A percentile compares a stretch with the other conserved stretches of the same genome.
phyloP scores from a whole-genome alignment of 2,113 vertebrate genomes.

The Chaetura pelagica region DNA sequence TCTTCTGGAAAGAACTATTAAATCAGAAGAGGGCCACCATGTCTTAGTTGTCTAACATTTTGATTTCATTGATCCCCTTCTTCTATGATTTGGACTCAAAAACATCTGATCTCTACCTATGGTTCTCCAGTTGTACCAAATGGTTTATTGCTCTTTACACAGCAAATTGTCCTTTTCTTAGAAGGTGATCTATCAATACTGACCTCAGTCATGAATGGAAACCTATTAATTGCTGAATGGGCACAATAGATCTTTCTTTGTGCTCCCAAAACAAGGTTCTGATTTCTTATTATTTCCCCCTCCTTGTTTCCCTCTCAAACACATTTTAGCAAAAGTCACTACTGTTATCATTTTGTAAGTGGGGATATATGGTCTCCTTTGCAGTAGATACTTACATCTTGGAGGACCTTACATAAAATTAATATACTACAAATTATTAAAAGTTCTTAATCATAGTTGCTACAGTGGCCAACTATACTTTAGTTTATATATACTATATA shows the following conservation, averaged over 20 bases:
- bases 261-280: background rate
- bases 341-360: background rate
- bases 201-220: background rate
- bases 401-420: background rate
- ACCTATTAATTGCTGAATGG: background rate
- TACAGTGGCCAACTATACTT: background rate
- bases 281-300: background rate
- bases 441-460: background rate
- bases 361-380: background rate
- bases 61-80: background rate
- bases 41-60: background rate
- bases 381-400: background rate
- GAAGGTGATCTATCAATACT: background rate
- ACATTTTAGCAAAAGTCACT: background rate
- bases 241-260: background rate
- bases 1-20: background rate
- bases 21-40: background rate
- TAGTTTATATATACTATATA: too few species aligned
- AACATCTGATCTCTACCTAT: background rate
- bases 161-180: background rate
- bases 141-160: background rate
- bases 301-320: background rate
- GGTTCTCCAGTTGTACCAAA: background rate
- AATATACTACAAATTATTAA: rapidly evolving
- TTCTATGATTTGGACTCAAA: background rate